Base-by-base conservation (phyloP, 1,140 invertebrate species). In the Helicoverpa zea region DNA sequence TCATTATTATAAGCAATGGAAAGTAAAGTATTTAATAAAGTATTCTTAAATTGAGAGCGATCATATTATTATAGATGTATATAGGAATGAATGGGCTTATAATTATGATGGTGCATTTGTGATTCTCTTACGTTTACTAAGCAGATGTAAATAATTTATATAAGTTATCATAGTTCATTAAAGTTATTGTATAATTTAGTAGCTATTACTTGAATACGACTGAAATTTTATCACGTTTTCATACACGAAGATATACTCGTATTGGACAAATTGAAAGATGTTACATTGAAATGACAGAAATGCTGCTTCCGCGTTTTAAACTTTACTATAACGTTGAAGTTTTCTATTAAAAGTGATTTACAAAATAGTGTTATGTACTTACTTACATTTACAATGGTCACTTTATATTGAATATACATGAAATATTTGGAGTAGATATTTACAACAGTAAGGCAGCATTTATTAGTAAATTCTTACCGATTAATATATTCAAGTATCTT, bases 81-180 rank as follows among this genome's bases (percentile, higher is more conserved):
- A 94, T 90, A 92, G 81, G 81, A 77, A 88, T 89, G 88, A 89
- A 87, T 89, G 91, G 91, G 89, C 88, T 92, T 90, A 88, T 79
- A 87, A 81, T 84, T 77, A 81, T 85, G 88, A 85, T 73, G 86
- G 87, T 92, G 87, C 87, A 90, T 90, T 89, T 91, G 84, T 86
- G 85, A 89, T 85, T 91, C 83, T 88, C 82, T 86, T 89, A 88
- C 35, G 86, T 88, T 87, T 79, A 84, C 77, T 85, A 86, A 87
- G 83, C 87, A 84, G 84, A 80, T 93, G 90, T 92, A 92, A 90
- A 92, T 91, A 92, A 85, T 90, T 91, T 89, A 30, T 86, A 83
- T 91, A 91, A 91, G 88, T 88, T 92, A 87, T 86, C 80, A 85
- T 86, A 85, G 84, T 86, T 87, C 80, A 83, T 86, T 86, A 84